Percentiles rank a stretch among this genome's conserved stretches.
Evolutionary conservation across 1,140 invertebrate genomes (phyloP).

Genomic region (Drosophila ercepeae): DNA sequence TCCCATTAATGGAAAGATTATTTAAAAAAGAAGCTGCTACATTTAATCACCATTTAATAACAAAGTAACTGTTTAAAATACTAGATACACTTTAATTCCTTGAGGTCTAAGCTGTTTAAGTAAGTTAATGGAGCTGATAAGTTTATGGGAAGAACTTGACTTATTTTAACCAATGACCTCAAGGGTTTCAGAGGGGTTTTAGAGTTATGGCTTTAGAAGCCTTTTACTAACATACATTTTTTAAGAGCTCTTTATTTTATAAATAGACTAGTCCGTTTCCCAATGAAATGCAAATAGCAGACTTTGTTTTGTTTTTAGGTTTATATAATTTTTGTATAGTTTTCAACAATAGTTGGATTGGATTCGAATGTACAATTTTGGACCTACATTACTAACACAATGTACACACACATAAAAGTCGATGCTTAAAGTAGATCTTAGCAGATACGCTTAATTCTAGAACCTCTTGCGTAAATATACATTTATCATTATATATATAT

Average conservation of each 20-base stretch:
- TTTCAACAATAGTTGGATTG: slow-evolving; percentile 64
- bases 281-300: neutral
- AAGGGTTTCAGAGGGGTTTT: neutral
- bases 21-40: neutral
- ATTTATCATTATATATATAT: slow-evolving; percentile 52
- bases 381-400: slow-evolving; percentile 73
- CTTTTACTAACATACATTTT: neutral
- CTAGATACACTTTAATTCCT: neutral
- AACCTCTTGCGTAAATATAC: slow-evolving; percentile 71
- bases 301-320: slow-evolving; percentile 26
- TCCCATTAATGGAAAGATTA: neutral
- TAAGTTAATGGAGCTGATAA: neutral
- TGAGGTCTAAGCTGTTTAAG: neutral
- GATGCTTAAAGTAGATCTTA: slow-evolving; percentile 69
- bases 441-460: slow-evolving; percentile 57
- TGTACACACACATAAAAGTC: slow-evolving; percentile 67
- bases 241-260: neutral
- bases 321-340: slow-evolving; percentile 55
- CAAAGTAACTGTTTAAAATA: neutral
- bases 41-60: neutral
- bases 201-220: neutral
- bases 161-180: neutral
- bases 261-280: neutral
- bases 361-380: slow-evolving; percentile 65
- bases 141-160: neutral